These are phyloP conservation scores for Benitochromis conjunctus DNA, from an alignment of 2,113 vertebrate genomes.

Conservation along the genomic window DNA sequence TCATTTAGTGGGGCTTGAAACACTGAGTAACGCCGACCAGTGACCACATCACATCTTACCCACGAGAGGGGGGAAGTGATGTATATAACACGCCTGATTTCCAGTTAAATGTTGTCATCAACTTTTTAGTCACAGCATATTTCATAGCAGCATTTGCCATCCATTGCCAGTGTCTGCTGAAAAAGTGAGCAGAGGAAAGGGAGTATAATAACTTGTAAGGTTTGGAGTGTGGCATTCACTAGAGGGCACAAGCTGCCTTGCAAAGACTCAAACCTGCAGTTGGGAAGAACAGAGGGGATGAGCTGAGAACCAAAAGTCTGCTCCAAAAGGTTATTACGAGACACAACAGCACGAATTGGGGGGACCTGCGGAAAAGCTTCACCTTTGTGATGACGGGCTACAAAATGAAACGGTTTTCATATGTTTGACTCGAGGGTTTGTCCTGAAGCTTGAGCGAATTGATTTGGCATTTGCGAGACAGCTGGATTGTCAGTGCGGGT, in stretches of 20 bases:
- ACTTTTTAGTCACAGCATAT: background rate
- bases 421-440: background rate
- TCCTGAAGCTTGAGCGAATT: background rate
- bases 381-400: background rate
- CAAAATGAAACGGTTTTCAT: background rate
- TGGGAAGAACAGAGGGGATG: background rate
- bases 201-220: background rate
- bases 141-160: background rate
- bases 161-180: background rate
- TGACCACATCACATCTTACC: background rate
- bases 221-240: conserved; percentile 45
- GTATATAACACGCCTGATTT: background rate
- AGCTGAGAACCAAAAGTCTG: background rate
- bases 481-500: background rate
- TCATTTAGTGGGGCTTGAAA: background rate
- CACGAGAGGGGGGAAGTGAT: background rate
- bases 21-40: background rate
- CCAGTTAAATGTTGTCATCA: background rate
- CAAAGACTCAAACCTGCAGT: conserved; percentile 13
- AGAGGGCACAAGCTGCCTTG: conserved; percentile 70
- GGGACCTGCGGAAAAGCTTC: background rate
- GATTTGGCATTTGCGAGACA: background rate
- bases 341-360: background rate
- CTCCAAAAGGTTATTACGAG: background rate
- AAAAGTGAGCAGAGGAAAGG: background rate